Conservation (phyloP, 30 jellyfish, hydroid and myxozoan genomes). For the Turritopsis rubra region DNA sequence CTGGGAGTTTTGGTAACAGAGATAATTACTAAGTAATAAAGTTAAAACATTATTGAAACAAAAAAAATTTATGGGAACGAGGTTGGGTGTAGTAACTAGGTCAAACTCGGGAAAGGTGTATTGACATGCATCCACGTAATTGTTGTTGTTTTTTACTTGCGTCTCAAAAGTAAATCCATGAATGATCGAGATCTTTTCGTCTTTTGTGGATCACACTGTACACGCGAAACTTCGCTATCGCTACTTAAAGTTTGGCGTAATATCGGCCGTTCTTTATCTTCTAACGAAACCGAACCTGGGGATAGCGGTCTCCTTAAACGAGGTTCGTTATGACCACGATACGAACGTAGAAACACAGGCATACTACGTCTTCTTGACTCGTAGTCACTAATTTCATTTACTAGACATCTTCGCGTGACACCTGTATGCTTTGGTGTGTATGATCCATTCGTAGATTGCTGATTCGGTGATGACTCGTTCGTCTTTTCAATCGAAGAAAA, state of each 20-base stretch:
- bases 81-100: no score
- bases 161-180: not conserved
- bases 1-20: no score
- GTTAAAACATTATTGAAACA: no score
- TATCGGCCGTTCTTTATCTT: not conserved
- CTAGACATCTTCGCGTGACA: not conserved
- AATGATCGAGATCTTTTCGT: not conserved
- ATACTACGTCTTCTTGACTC: conserved; percentile 11
- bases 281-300: not conserved
- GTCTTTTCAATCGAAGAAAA: not conserved
- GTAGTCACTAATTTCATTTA: not conserved
- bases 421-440: not conserved
- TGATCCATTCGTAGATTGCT: not conserved
- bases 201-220: not conserved
- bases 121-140: no score
- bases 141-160: not conserved
- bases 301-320: not conserved
- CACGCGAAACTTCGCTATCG: not conserved
- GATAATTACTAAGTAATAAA: no score
- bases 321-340: not conserved
- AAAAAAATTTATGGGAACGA: no score
- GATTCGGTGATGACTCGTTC: conserved; percentile 8
- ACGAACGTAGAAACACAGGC: conserved; percentile 8
- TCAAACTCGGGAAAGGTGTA: no score
- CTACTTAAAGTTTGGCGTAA: not conserved